Conservation (phyloP, 2,888 invertebrate species). For the Apeira syringaria region DNA sequence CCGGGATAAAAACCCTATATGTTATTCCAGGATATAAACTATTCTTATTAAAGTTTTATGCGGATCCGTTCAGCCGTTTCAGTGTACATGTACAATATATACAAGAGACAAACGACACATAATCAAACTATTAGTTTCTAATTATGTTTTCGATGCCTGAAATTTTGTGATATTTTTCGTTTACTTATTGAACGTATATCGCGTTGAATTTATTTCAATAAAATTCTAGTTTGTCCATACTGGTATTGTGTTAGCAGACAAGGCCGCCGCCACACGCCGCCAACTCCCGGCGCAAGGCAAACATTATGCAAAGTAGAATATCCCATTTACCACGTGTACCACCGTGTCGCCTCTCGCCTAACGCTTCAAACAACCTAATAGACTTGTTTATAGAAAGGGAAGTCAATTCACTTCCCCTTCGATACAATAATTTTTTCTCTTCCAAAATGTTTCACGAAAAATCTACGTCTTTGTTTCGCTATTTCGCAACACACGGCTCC, state of each 20-base stretch:
- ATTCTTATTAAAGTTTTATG: too few relatives aligned
- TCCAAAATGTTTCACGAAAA: constrained; percentile 26
- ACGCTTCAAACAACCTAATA: constrained; percentile 56
- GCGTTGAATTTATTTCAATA: too few relatives aligned
- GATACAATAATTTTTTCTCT: constrained; percentile 46
- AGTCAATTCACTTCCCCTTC: constrained; percentile 48
- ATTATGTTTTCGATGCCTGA: too few relatives aligned
- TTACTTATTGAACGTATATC: too few relatives aligned
- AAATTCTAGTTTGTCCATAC: too few relatives aligned
- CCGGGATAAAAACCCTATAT: too few relatives aligned
- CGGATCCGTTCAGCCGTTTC: too few relatives aligned
- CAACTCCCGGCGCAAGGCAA: constrained; percentile 36
- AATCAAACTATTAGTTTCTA: too few relatives aligned
- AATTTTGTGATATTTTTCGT: too few relatives aligned
- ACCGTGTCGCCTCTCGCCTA: constrained; percentile 41
- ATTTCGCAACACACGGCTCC: constrained; percentile 18
- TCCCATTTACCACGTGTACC: constrained; percentile 52
- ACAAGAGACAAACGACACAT: too few relatives aligned
- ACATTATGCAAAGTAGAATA: constrained; percentile 70
- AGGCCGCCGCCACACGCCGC: constrained; percentile 29
- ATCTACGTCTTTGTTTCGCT: constrained; percentile 25
- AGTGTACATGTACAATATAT: too few relatives aligned
- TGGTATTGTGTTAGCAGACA: constrained; percentile 22
- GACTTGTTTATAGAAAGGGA: constrained; percentile 57
- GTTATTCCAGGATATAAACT: too few relatives aligned